Conservation (phyloP, 2,888 invertebrate genomes). For the Antheraea assamensis region DNA sequence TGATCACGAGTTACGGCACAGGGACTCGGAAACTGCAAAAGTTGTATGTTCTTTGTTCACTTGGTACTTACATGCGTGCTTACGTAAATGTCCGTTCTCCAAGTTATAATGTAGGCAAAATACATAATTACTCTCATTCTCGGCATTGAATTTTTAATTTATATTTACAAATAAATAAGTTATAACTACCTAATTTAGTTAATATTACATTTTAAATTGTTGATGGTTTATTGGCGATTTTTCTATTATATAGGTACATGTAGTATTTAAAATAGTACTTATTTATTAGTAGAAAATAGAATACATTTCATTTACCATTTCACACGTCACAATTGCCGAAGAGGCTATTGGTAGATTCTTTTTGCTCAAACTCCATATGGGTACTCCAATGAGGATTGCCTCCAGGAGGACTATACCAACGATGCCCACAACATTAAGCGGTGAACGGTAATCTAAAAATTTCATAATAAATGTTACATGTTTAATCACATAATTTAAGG, state of each 20-base stretch:
- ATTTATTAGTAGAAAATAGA: neutral
- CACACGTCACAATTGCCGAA: slow-evolving; percentile 62
- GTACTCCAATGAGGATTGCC: slow-evolving; percentile 49
- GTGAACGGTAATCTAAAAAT: slow-evolving; percentile 47
- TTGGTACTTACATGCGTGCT: neutral
- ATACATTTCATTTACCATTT: slow-evolving; percentile 60
- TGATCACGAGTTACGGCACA: slow-evolving; percentile 29
- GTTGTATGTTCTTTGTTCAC: slow-evolving; percentile 18
- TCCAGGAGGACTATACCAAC: slow-evolving; percentile 48
- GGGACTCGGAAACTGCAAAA: slow-evolving; percentile 19
- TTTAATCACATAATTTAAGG: no score
- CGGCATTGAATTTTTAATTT: neutral
- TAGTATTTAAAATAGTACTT: no score
- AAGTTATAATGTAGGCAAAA: neutral
- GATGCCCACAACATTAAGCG: slow-evolving; percentile 51
- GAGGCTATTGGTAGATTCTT: slow-evolving; percentile 68
- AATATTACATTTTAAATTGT: neutral
- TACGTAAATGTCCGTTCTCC: neutral
- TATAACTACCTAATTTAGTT: neutral
- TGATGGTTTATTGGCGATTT: no score
- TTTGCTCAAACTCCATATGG: slow-evolving; percentile 56
- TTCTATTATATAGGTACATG: no score
- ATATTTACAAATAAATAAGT: neutral
- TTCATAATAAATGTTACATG: neutral
- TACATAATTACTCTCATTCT: neutral